These are phyloP conservation scores for Folsomia manolachei DNA, from an alignment of 2,888 invertebrate species.

Conservation along the genomic window DNA sequence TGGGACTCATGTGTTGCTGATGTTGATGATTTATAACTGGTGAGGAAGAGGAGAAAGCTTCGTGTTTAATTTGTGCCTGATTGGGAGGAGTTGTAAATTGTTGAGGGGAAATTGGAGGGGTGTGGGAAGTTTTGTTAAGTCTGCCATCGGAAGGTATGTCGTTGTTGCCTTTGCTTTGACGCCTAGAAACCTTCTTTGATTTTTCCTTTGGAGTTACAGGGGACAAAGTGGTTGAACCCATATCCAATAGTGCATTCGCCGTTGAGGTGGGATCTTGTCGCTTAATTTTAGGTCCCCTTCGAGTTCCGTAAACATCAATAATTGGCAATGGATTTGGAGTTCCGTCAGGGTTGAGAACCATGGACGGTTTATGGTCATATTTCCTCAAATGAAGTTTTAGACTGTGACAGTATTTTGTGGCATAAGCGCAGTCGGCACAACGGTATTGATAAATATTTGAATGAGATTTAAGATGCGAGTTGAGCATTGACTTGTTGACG, in stretches of 20 bases:
- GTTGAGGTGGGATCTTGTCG: constrained; percentile 34
- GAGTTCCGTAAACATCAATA: constrained; percentile 86
- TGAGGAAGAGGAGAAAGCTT: too few species aligned
- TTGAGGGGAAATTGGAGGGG: not conserved
- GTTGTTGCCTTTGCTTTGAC: not conserved
- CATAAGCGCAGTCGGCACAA: constrained; percentile 90
- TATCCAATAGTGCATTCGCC: constrained; percentile 13
- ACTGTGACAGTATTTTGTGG: constrained; percentile 97
- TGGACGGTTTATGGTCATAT: constrained; percentile 81
- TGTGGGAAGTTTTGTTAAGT: not conserved
- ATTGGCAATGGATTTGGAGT: constrained; percentile 82
- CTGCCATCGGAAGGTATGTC: not conserved
- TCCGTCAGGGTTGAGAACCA: constrained; percentile 80
- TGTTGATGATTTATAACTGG: too few species aligned
- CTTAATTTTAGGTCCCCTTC: constrained; percentile 64
- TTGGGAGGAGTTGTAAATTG: not conserved
- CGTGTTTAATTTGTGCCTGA: too few species aligned
- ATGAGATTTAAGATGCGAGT: constrained; percentile 60
- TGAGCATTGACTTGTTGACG: constrained; percentile 99
- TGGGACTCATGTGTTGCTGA: not conserved
- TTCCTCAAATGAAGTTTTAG: constrained; percentile 91
- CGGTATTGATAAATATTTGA: constrained; percentile 87
- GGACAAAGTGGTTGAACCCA: constrained; percentile 1
- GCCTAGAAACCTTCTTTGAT: constrained; percentile 17
- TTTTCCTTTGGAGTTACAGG: constrained; percentile 14